These are phyloP conservation scores for Plectus sambesii DNA, from an alignment of 1,140 invertebrate genomes.

Conservation along the genomic window DNA sequence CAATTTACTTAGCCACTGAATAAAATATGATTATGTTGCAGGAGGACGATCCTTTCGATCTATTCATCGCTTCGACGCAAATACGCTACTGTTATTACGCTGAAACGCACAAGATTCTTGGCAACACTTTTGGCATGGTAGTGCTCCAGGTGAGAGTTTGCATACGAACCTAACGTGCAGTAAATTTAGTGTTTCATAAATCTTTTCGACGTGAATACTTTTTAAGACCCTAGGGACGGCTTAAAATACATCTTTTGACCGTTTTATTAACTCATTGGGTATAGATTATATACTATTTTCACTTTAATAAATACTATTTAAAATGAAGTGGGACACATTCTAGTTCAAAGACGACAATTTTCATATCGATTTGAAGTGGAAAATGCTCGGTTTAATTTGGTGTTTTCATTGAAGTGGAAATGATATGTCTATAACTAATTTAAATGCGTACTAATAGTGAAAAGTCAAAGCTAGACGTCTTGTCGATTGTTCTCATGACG, in stretches of 20 bases:
- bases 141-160: conserved; percentile 62
- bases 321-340: no score
- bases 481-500: conserved; percentile 14
- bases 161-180: no score
- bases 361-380: background rate
- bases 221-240: no score
- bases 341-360: no score
- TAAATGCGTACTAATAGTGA: background rate
- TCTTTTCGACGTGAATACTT: background rate
- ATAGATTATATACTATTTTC: no score
- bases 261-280: no score
- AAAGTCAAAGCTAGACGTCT: conserved; percentile 4
- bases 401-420: conserved; percentile 5
- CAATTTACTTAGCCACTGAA: no score
- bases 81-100: conserved; percentile 91
- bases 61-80: conserved; percentile 86
- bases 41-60: conserved; percentile 91
- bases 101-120: conserved; percentile 90
- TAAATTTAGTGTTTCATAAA: no score
- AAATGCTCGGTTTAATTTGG: background rate
- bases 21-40: no score
- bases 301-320: no score
- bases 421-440: conserved; percentile 4
- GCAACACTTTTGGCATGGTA: conserved; percentile 90
- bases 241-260: no score